Conservation (phyloP, 2,113 vertebrate genomes). For the Oncorhynchus nerka region DNA sequence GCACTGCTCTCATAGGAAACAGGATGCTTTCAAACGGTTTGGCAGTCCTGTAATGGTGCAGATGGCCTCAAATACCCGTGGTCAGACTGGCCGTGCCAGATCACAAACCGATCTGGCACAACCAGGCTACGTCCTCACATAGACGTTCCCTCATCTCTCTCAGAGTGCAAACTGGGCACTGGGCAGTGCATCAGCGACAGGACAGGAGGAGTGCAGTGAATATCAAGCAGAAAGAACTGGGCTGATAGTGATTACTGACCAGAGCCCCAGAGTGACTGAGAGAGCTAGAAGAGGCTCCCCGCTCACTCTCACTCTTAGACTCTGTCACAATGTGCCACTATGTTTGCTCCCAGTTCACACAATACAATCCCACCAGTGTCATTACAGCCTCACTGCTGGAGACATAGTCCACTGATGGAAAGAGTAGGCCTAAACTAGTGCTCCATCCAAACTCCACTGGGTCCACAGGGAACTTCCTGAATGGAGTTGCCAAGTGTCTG, state of each 20-base stretch:
- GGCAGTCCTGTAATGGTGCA: constrained; percentile 39
- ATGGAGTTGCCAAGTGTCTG: no score
- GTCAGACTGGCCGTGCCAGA: constrained; percentile 27
- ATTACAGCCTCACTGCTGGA: no score
- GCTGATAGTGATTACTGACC: constrained; percentile 21
- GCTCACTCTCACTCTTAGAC: background rate
- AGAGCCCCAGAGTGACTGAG: constrained; percentile 22
- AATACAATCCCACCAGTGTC: no score
- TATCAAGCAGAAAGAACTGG: constrained; percentile 42
- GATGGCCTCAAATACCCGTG: constrained; percentile 40
- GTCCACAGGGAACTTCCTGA: no score
- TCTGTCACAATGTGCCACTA: background rate
- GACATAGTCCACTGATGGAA: no score
- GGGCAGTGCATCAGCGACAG: constrained; percentile 34
- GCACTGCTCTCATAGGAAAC: background rate
- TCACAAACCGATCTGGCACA: constrained; percentile 18
- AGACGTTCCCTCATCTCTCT: constrained; percentile 37
- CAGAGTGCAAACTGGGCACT: constrained; percentile 37
- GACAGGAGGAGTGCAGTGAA: constrained; percentile 35
- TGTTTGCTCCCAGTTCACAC: no score
- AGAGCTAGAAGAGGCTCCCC: constrained; percentile 6
- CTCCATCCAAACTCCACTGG: no score
- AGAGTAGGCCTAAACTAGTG: no score
- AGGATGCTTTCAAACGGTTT: constrained; percentile 10
- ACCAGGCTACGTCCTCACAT: constrained; percentile 4